Percentiles rank a stretch among this genome's conserved stretches.
Conservation (phyloP, 1,140 invertebrate genomes). For the Homarus americanus region DNA sequence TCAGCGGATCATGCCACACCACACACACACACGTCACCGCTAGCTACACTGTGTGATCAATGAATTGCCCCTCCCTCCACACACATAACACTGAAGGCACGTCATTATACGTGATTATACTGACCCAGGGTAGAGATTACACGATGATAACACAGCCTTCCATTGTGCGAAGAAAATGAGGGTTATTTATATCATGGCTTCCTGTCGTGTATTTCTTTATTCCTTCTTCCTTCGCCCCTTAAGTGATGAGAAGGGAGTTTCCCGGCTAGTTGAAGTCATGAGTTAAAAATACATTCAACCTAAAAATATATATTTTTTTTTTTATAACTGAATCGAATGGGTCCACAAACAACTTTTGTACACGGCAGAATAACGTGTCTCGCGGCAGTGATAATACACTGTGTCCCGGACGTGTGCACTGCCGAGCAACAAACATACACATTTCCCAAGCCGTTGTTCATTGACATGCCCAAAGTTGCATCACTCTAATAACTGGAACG, state of each 20-base stretch:
- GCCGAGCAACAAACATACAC: neutral
- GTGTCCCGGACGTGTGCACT: neutral
- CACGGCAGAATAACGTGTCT: neutral
- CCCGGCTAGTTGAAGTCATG: neutral
- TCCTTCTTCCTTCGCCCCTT: neutral
- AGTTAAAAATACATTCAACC: constrained; percentile 6
- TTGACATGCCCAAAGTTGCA: constrained; percentile 4
- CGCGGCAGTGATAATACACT: neutral
- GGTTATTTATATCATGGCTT: neutral
- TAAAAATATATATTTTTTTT: too few relatives aligned
- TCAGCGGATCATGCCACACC: neutral
- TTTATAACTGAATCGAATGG: too few relatives aligned
- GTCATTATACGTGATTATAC: constrained; percentile 6
- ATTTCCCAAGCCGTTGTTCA: constrained; percentile 5
- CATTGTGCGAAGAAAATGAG: neutral
- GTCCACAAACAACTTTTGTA: neutral
- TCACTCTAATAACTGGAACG: neutral
- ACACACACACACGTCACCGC: neutral
- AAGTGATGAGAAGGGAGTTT: too few relatives aligned
- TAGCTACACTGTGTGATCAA: constrained; percentile 1
- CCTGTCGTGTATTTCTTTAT: neutral
- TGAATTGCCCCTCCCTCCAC: neutral
- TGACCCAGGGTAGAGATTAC: neutral
- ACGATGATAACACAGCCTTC: neutral
- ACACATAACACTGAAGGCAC: neutral